Evolutionary conservation across 2,113 vertebrate species (phyloP).

Genomic region (Aspidoscelis tigris): DNA sequence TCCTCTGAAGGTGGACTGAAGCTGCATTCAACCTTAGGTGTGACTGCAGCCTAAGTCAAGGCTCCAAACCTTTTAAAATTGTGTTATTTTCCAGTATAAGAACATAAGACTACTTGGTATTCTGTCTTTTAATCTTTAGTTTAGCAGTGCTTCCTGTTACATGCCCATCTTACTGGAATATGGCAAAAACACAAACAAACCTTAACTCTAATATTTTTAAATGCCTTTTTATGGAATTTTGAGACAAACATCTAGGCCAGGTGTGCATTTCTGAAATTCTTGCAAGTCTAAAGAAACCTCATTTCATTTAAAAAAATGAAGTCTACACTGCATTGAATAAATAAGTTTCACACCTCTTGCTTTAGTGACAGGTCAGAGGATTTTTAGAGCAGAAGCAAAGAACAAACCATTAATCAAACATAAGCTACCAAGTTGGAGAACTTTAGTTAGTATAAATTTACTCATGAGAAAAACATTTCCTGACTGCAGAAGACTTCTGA

Average conservation of each 20-base stretch:
- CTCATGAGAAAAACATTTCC: slow-evolving; percentile 54
- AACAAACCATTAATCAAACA: not conserved
- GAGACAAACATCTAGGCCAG: not conserved
- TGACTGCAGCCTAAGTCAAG: not conserved
- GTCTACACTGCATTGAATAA: not conserved
- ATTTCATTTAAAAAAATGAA: not conserved
- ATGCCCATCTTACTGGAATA: not conserved
- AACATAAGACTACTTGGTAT: not conserved
- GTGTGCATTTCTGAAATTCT: slow-evolving; percentile 14
- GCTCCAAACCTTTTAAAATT: not conserved
- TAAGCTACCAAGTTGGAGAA: slow-evolving; percentile 20
- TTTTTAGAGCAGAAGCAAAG: not conserved
- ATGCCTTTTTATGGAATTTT: not conserved
- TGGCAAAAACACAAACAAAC: not conserved
- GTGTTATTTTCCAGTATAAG: not conserved
- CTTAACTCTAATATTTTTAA: slow-evolving; percentile 2
- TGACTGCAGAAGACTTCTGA: slow-evolving; percentile 50
- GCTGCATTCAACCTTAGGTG: too few relatives aligned
- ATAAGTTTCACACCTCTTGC: slow-evolving; percentile 38
- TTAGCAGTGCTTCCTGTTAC: not conserved
- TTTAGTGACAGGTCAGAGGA: slow-evolving; percentile 1
- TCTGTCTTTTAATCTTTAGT: not conserved
- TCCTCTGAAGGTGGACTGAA: too few relatives aligned
- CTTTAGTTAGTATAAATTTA: slow-evolving; percentile 23
- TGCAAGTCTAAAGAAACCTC: not conserved